Evolutionary conservation across 30 jellyfish, hydroid and myxozoan species (phyloP).

Genomic region (Turritopsis dohrnii): DNA sequence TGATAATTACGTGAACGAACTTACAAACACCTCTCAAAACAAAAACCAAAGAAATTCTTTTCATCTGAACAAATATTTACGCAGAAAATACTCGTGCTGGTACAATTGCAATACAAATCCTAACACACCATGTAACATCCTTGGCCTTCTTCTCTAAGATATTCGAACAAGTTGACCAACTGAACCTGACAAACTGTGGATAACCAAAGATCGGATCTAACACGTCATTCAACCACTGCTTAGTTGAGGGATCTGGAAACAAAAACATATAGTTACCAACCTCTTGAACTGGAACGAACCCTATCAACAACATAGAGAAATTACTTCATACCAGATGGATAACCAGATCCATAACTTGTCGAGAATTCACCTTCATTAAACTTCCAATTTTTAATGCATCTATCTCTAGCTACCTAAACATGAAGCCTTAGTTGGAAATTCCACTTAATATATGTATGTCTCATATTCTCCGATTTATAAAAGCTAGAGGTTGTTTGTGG

Average conservation of each 20-base stretch:
- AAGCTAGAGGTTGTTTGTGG: no score
- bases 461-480: no score
- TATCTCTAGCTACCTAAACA: conserved; percentile 78
- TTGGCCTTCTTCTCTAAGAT: conserved; percentile 59
- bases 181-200: conserved; percentile 88
- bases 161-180: conserved; percentile 91
- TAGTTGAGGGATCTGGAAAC: conserved; percentile 65
- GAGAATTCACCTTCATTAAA: conserved; percentile 52
- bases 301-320: background rate
- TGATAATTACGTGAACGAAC: no score
- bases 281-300: background rate
- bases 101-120: no score
- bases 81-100: background rate
- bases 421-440: background rate
- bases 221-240: conserved; percentile 71
- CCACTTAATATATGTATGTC: background rate
- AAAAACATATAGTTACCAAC: background rate
- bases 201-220: conserved; percentile 86
- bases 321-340: conserved; percentile 69
- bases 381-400: conserved; percentile 64
- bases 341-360: conserved; percentile 84
- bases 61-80: background rate
- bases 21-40: no score
- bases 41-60: background rate
- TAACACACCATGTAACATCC: conserved; percentile 65